Evolutionary conservation across 1,140 invertebrate species (phyloP), one percentile per base, ranked within the genome.

Genomic region (Phortica variegata): DNA sequence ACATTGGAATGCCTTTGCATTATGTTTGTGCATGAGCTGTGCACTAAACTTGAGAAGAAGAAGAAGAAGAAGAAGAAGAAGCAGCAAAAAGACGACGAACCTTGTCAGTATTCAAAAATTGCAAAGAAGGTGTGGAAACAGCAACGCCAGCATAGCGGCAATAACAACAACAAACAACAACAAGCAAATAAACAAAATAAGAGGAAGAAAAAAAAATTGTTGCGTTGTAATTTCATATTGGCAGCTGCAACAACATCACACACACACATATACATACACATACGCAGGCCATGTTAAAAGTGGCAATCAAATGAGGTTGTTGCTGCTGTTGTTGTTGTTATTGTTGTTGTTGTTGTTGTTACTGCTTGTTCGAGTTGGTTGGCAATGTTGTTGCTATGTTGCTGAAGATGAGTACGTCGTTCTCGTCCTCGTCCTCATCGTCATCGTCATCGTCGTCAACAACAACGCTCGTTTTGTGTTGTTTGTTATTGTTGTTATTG

Each of bases 261-360:
- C 5, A 26, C 23, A 26, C n/a, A 26, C 5, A 26, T 26, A 26
- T 26, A 26, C 23, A 26, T 6, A n/a, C 23, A 26, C 5, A 5
- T 6, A 26, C 23, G 10, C 5, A 26, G 10, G 23, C 23, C 5
- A 26, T 10, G 23, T 19, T 38, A 38, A 38, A 17, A 38, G 12
- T 17, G 13, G 10, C 36, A 38, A 38, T 38, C 36, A 38, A 38
- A 38, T 38, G 16, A 38, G 16, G 16, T 16, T 15, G 18, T 16
- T 17, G 6, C 3, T 16, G 8, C 36, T 38, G 36, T 15, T 17
- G 17, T 15, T 6, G 4, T 8, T n/a, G 36, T 17, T 16, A 13
- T 51, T 54, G 43, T 47, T 42, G 49, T 43, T 40, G 52, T 42
- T 44, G 41, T 29, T 44, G 50, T 47, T 44, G 47, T 47, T 52